Evolutionary conservation across 2,113 vertebrate species (phyloP), one percentile per base, ranked within the genome.

Genomic region (Bombycilla garrulus): DNA sequence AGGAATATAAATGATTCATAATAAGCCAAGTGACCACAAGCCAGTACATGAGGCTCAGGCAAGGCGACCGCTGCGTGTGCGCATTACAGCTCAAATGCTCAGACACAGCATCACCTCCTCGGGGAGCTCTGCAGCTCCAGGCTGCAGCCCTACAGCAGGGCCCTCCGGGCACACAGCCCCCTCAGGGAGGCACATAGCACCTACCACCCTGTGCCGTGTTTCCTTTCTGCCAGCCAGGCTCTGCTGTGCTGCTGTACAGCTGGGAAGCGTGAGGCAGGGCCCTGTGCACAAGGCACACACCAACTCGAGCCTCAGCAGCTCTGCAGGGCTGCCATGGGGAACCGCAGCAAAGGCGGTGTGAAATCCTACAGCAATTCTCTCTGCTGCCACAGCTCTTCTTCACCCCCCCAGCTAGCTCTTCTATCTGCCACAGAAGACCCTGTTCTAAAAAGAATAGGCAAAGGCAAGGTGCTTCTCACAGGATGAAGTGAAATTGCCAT

Each of bases 161-260:
- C 28, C n/a, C 50, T 35, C 7, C 5, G 24, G 79, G 50, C 50
- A 31, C 28, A 23, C 24, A 57, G 60, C 48, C 17, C 26, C 57
- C 66, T 67, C 13, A 1, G 33, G 26, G 22, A 35, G 19, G 61
- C n/a, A 45, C 1, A 3, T 0, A 10, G 2, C 86, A 65, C 36
- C 73, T 8, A 47, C 25, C 23, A 17, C 53, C 47, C 65, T 0
- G 4, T 24, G 57, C 38, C 74, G 64, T 1, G 0, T n/a, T 23
- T 64, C 31, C 57, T 31, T 28, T 12, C 81, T 64, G 70, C 57
- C 74, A 56, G 61, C 28, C 78, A 33, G 79, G 10, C 69, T 19
- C 28, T 35, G 73, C 54, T 20, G 10, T 5, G 48, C 57, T 15
- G 61, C 62, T 4, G 4, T n/a, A n/a, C 69, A 23, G 58, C 69